These are phyloP conservation scores for Aurelia aurita complex sp. Pacific DNA, from an alignment of 30 jellyfish, hydroid and myxozoan species.

Conservation along the genomic window DNA sequence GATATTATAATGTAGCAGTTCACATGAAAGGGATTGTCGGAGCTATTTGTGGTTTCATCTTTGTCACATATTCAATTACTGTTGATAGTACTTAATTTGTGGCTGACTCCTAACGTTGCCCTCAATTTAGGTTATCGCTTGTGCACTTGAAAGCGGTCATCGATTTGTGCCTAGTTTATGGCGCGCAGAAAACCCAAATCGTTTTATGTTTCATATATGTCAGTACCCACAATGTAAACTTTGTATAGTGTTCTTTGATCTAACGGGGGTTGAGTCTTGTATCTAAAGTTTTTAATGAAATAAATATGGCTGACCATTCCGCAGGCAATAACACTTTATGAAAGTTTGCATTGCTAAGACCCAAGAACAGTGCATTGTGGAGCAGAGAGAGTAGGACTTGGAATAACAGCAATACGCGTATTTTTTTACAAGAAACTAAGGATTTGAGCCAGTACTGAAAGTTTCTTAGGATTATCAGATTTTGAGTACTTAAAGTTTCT, in stretches of 20 bases:
- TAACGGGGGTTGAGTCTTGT: conserved; percentile 36
- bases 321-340: too few species aligned
- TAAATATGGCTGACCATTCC: too few species aligned
- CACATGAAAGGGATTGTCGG: conserved; percentile 22
- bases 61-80: conserved; percentile 36
- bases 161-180: conserved; percentile 13
- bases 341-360: too few species aligned
- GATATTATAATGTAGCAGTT: not conserved
- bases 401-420: too few species aligned
- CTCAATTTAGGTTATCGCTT: conserved; percentile 39
- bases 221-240: conserved; percentile 46
- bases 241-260: not conserved
- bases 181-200: conserved; percentile 47
- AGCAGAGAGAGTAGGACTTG: too few species aligned
- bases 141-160: conserved; percentile 51
- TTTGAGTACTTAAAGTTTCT: too few species aligned
- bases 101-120: conserved; percentile 61
- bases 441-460: too few species aligned
- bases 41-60: conserved; percentile 37
- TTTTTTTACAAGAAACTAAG: too few species aligned
- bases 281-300: too few species aligned
- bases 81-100: conserved; percentile 36
- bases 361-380: too few species aligned
- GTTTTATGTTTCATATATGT: conserved; percentile 14
- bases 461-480: too few species aligned